phyloP scores from a whole-genome alignment of 2,113 vertebrate species.

The human (Homo sapiens) region DNA sequence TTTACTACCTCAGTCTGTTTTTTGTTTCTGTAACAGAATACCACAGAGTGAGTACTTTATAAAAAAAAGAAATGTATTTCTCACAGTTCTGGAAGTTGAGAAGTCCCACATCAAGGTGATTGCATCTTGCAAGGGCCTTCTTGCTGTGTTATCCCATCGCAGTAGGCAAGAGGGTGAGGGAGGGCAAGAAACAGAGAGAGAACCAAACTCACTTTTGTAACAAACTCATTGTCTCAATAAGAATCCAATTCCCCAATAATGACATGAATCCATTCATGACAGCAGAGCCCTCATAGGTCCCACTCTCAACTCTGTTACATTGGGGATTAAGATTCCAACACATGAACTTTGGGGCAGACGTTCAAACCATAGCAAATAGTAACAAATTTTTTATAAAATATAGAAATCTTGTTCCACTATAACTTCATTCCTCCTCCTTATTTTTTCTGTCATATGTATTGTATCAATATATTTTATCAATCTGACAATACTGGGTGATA shows the following conservation, averaged over 20 bases:
- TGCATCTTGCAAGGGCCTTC: not conserved
- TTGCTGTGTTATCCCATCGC: not conserved
- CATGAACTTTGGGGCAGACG: not conserved
- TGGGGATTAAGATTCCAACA: not conserved
- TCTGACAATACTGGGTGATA: not conserved
- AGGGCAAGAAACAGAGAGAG: not conserved
- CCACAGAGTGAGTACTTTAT: not conserved
- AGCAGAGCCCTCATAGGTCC: not conserved
- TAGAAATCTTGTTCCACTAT: not conserved
- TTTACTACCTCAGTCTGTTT: not conserved
- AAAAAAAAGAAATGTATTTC: not conserved
- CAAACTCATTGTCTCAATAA: not conserved
- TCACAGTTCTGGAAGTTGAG: not conserved
- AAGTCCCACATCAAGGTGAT: not conserved
- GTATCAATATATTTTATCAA: not conserved
- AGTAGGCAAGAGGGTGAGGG: not conserved
- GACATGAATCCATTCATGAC: not conserved
- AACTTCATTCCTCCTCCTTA: not conserved
- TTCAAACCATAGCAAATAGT: not conserved
- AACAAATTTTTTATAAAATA: not conserved
- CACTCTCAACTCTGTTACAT: not conserved
- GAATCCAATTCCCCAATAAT: not conserved
- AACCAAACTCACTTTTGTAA: not conserved
- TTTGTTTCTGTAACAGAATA: not conserved
- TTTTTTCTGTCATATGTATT: not conserved